phyloP scores from a whole-genome alignment of 2,113 vertebrate genomes.

The Heliornis fulica region DNA sequence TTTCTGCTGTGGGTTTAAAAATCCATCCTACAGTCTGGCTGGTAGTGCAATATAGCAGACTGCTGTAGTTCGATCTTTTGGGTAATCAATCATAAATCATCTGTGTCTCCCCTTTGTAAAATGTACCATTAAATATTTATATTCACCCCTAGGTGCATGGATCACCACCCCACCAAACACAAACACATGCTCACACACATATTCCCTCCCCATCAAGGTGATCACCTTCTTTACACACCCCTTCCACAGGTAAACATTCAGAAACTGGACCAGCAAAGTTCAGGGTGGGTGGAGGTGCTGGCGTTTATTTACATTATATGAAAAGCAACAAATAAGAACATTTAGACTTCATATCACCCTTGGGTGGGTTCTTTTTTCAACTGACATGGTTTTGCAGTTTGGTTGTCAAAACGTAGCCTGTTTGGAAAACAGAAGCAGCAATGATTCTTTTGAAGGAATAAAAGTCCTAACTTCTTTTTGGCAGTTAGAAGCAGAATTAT shows the following conservation, averaged over 20 bases:
- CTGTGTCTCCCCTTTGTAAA: not conserved
- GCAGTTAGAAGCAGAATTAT: not conserved
- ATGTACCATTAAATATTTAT: not conserved
- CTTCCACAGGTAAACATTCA: not conserved
- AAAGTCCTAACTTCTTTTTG: not conserved
- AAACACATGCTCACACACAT: accelerated
- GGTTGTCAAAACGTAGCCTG: not conserved
- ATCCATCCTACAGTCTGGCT: not conserved
- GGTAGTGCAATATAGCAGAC: not conserved
- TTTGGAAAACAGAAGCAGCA: not conserved
- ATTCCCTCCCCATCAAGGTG: not conserved
- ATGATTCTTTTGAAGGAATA: not conserved
- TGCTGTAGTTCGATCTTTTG: not conserved
- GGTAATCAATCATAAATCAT: not conserved
- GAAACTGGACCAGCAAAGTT: not conserved
- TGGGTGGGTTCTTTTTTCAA: not conserved
- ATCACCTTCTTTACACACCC: not conserved
- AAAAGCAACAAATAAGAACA: not conserved
- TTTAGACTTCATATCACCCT: not conserved
- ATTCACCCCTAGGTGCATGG: not conserved
- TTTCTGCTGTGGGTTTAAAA: not conserved
- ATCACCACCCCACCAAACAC: not conserved
- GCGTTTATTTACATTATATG: not conserved
- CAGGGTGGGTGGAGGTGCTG: not conserved
- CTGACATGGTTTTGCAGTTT: not conserved